phyloP scores from a whole-genome alignment of 1,140 invertebrate species.

The Kradibia gibbosae region DNA sequence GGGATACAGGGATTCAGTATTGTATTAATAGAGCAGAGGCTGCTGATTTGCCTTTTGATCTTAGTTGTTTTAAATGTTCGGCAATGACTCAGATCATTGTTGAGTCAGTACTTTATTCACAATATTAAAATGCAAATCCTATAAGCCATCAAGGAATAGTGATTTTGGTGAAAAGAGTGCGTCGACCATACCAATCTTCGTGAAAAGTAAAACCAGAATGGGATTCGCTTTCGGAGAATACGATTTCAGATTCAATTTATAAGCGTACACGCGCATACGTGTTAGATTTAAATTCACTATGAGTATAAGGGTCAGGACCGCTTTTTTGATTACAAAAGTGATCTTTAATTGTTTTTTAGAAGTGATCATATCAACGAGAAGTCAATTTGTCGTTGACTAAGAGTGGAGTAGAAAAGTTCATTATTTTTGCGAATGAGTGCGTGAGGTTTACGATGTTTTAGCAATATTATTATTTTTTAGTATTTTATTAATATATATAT shows the following conservation, averaged over 20 bases:
- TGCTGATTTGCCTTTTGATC: no score
- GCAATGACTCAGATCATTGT: neutral
- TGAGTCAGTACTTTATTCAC: no score
- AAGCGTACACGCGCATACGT: slow-evolving; percentile 52
- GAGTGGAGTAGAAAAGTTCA: neutral
- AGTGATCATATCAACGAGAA: slow-evolving; percentile 38
- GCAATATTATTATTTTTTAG: neutral
- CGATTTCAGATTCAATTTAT: slow-evolving; percentile 55
- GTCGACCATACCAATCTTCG: neutral
- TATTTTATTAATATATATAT: no score
- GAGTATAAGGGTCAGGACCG: slow-evolving; percentile 22
- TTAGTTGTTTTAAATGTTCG: neutral
- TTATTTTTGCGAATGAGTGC: slow-evolving; percentile 31
- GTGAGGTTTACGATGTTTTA: no score
- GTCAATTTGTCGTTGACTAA: neutral
- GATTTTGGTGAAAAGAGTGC: neutral
- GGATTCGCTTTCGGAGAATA: neutral
- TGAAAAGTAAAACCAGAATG: neutral
- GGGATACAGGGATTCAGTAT: no score
- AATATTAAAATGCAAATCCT: slow-evolving; percentile 23
- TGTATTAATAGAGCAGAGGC: no score
- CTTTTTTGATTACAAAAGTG: slow-evolving; percentile 46
- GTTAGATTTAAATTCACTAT: slow-evolving; percentile 60
- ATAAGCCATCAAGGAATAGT: neutral
- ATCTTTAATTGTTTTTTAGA: slow-evolving; percentile 53